Evolutionary conservation across 2,113 vertebrate genomes (phyloP), one percentile per base, ranked within the genome.

Genomic region (Aptenodytes forsteri): DNA sequence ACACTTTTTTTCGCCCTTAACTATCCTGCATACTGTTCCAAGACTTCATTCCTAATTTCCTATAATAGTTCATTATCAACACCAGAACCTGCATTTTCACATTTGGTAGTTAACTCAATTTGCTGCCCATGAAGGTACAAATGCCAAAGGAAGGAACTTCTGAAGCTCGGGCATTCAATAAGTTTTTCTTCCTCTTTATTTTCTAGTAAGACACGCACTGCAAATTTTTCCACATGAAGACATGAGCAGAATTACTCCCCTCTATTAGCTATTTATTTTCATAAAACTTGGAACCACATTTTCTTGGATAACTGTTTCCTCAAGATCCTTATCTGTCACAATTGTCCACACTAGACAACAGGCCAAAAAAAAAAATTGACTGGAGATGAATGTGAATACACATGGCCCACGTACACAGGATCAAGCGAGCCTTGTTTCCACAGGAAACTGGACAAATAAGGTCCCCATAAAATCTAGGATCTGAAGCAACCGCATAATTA

Each of bases 151-250:
- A 87, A 44, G 10, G 46, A 49, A 8, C 49, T 44, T 27, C 65
- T 47, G 26, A 88, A 61, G 20, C 36, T 9, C 32, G 7, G 38
- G 16, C 1, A 2, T 22, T 88, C 36, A 0, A 0, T 17, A 54
- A 34, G n/a, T 19, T 73, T 73, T 38, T 87, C 14, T 10, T 61
- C 32, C 44, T 76, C 62, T 79, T 46, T 32, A 30, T 32, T 47
- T 92, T 71, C 42, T 25, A 50, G 1, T 9, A 42, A 72, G n/a
- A 67, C 17, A 47, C 0, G 1, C 15, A 29, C 12, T 47, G 17
- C 23, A 38, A 22, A 23, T 20, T 65, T 55, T 40, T 14, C 32
- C 36, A 64, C 34, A 22, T 1, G 5, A 83, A 79, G 30, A 81
- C 30, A 8, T 2, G 10, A 26, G 11, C 30, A 80, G 36, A 83